These are phyloP conservation scores for Eupithecia tripunctaria DNA, from an alignment of 2,888 invertebrate genomes.

Conservation along the genomic window DNA sequence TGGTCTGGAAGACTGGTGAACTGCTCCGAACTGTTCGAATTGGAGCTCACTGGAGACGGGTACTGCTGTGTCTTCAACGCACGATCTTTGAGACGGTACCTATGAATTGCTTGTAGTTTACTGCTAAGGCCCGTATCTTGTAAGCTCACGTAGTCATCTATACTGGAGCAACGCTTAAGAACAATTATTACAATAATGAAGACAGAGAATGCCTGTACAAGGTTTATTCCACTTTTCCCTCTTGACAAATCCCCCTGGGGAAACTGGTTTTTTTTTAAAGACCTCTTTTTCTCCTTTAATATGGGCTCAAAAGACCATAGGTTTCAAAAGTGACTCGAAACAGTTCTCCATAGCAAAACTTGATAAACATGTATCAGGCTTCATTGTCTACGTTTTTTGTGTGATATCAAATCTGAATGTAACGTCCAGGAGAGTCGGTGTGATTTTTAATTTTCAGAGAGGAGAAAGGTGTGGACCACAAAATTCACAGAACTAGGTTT, in stretches of 20 bases:
- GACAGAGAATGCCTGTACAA: too few relatives aligned
- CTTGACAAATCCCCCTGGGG: too few relatives aligned
- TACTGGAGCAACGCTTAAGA: too few relatives aligned
- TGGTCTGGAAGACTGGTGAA: slow-evolving; percentile 64
- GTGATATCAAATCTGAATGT: neutral
- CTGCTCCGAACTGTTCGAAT: slow-evolving; percentile 75
- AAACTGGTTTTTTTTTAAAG: too few relatives aligned
- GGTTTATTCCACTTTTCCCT: too few relatives aligned
- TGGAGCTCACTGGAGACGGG: slow-evolving; percentile 81
- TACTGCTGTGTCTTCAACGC: slow-evolving; percentile 84
- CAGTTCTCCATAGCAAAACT: neutral
- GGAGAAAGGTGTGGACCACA: slow-evolving; percentile 30
- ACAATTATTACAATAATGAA: too few relatives aligned
- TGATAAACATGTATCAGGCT: neutral
- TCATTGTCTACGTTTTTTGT: neutral
- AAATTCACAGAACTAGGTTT: slow-evolving; percentile 38
- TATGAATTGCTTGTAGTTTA: neutral
- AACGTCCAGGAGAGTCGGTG: neutral
- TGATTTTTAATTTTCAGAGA: slow-evolving; percentile 31
- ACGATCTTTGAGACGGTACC: slow-evolving; percentile 61
- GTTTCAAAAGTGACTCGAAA: neutral
- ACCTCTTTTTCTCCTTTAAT: too few relatives aligned
- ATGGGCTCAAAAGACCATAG: neutral
- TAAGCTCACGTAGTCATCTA: too few relatives aligned
- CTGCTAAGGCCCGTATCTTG: neutral